These are phyloP conservation scores for Volucella inanis DNA, from an alignment of 2,888 invertebrate genomes.

Conservation along the genomic window DNA sequence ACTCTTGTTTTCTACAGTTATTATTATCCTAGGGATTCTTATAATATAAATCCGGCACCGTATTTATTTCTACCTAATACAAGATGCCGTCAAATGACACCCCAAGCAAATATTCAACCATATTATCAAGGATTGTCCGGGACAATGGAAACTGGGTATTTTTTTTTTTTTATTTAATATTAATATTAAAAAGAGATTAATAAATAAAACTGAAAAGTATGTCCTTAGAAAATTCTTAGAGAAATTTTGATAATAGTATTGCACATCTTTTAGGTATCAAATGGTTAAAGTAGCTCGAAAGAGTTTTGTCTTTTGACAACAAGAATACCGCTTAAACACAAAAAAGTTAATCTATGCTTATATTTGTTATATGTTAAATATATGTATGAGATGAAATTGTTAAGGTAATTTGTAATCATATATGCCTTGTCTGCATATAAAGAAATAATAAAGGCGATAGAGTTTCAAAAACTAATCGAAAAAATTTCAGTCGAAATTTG, in stretches of 20 bases:
- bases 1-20: conserved; percentile 37
- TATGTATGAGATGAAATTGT: no score
- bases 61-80: conserved; percentile 55
- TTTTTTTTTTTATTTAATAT: conserved; percentile 4
- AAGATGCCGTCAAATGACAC: conserved; percentile 63
- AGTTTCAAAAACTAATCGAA: no score
- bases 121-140: conserved; percentile 69
- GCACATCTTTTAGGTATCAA: no score
- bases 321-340: not conserved
- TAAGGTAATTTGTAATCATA: no score
- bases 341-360: not conserved
- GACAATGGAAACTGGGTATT: conserved; percentile 59
- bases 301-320: no score
- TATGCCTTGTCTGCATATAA: no score
- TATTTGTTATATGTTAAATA: no score
- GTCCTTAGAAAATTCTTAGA: no score
- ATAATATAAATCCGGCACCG: conserved; percentile 56
- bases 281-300: no score
- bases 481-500: no score
- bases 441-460: no score
- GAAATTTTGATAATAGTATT: no score
- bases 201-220: not conserved
- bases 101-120: conserved; percentile 64
- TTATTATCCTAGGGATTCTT: conserved; percentile 66
- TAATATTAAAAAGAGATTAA: not conserved